These are phyloP conservation scores for Cryptomyrus ogoouensis DNA, from an alignment of 2,113 vertebrate species.

Conservation along the genomic window DNA sequence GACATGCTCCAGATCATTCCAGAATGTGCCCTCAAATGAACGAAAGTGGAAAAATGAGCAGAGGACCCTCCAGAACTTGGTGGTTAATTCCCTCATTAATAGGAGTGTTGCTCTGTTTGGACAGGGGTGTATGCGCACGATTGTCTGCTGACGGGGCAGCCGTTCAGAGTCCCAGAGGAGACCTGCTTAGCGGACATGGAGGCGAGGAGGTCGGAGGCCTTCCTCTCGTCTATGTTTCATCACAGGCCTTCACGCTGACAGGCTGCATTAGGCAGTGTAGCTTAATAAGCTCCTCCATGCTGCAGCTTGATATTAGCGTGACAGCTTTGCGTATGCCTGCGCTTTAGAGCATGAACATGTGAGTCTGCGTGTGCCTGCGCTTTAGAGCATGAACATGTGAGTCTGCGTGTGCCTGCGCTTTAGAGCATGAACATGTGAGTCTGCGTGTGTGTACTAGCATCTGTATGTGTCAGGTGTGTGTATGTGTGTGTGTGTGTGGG, in stretches of 20 bases:
- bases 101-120: not conserved
- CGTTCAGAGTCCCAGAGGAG: not conserved
- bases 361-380: not conserved
- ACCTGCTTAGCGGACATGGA: not conserved
- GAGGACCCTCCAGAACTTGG: not conserved
- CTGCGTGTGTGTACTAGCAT: too few species aligned
- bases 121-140: not conserved
- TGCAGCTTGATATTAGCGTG: not conserved
- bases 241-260: not conserved
- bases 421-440: not conserved
- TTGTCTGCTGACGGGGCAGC: not conserved
- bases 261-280: not conserved
- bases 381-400: too few species aligned
- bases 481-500: too few species aligned
- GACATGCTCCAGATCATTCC: not conserved
- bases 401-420: not conserved
- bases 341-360: not conserved
- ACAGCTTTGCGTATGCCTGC: not conserved
- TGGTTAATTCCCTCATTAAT: not conserved
- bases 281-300: not conserved
- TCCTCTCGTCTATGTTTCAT: not conserved
- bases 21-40: not conserved
- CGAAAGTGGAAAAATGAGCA: not conserved
- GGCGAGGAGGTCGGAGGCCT: not conserved
- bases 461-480: too few species aligned